Conservation (phyloP, 2,888 invertebrate species). For the Oscheius sp. region DNA sequence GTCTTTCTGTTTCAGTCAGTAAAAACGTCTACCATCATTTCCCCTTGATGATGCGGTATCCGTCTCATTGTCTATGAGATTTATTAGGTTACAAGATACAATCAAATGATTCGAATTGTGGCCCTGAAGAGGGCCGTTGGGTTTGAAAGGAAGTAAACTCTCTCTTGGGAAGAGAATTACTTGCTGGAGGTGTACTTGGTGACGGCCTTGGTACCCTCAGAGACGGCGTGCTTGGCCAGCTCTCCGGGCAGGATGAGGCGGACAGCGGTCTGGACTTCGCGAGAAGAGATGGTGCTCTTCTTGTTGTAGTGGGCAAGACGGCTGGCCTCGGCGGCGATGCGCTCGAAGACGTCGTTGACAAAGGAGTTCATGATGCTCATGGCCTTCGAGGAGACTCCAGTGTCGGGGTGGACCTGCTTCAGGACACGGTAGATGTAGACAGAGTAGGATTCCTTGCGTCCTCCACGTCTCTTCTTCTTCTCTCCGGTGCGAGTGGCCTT, state of each 20-base stretch:
- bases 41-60: too few relatives aligned
- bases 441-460: slow-evolving; percentile 71
- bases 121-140: slow-evolving; percentile 63
- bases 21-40: too few relatives aligned
- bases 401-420: slow-evolving; percentile 78
- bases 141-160: slow-evolving; percentile 36
- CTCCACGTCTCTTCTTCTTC: slow-evolving; percentile 70
- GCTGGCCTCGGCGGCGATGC: slow-evolving; percentile 78
- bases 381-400: slow-evolving; percentile 81
- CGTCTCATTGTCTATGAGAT: too few relatives aligned
- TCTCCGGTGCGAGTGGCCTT: slow-evolving; percentile 68
- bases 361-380: slow-evolving; percentile 84
- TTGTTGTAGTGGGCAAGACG: slow-evolving; percentile 80
- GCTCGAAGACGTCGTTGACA: slow-evolving; percentile 82
- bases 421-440: slow-evolving; percentile 80
- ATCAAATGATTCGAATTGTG: slow-evolving; percentile 33
- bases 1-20: too few relatives aligned
- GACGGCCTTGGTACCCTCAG: slow-evolving; percentile 57
- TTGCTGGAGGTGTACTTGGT: slow-evolving; percentile 58
- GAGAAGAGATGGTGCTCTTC: slow-evolving; percentile 78
- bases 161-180: slow-evolving; percentile 28
- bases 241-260: slow-evolving; percentile 61
- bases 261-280: slow-evolving; percentile 77
- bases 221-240: slow-evolving; percentile 58
- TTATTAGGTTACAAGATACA: not conserved